Base-by-base conservation (phyloP, 2,888 invertebrate genomes). In the Pristionchus arcanus region DNA sequence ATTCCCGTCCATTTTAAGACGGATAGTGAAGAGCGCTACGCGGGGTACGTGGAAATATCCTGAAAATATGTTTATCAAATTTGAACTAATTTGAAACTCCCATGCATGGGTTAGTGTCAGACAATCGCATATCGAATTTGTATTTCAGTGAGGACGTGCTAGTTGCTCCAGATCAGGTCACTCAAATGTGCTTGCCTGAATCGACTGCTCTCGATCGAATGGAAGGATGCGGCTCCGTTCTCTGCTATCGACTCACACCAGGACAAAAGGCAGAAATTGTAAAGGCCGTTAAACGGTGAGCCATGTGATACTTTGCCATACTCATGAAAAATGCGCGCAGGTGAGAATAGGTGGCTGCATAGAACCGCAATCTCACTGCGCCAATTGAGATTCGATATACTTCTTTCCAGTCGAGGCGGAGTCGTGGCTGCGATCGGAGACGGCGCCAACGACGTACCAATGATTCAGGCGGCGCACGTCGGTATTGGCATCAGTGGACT, bases 401-500 rank as follows among this genome's bases (percentile, higher is more conserved):
- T 49, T 49, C 19, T 42, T 21, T 31, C 71, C 34, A 88, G 87
- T 15, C 55, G 71, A 21, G 87, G 87, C 49, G 74, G 74, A 28
- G 53, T 59, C 90, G 98, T 98, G 0, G 96, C 98, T 91, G 98
- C 98, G 1, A 98, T 98, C 93, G 95, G 95, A 0, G 95, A 95
- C 89, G 95, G 95, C 28, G 95, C 95, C 59, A 95, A 94, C 90
- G 94, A 94, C 89, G 94, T 95, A 21, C 93, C 94, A 21, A 95
- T 95, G 94, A 94, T 95, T 59, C 94, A 98, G 96, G 98, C 98
- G 88, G 99, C 99, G 0, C 98, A 98, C 95, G 97, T 99, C 28
- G 99, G 99, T 0, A 97, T 99, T 49, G 99, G 98, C 95, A 97
- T 98, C 92, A 98, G 98, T 0, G 99, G 99, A 0, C 97, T 97